Evolutionary conservation across 1,140 invertebrate genomes (phyloP).

Genomic region (Myzus persicae): DNA sequence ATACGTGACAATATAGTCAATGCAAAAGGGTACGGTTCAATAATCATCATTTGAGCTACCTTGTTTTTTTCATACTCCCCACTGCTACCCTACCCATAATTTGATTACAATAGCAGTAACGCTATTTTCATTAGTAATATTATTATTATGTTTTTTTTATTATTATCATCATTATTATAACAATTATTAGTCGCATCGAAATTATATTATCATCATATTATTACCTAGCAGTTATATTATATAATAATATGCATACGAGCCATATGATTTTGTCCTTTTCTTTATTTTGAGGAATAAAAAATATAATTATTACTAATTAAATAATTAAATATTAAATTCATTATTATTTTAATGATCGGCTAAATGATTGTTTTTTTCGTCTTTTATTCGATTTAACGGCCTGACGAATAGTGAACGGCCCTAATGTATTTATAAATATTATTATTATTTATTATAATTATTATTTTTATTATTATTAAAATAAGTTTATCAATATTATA

Average conservation of each 20-base stretch:
- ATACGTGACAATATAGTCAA: background rate
- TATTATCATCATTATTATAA: background rate
- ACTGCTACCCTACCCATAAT: background rate
- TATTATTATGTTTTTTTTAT: background rate
- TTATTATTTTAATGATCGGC: background rate
- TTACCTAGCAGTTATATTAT: background rate
- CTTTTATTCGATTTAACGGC: background rate
- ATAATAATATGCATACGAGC: background rate
- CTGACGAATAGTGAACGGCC: background rate
- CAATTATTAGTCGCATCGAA: background rate
- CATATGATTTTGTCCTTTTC: background rate
- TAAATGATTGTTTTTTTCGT: background rate
- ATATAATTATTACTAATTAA: background rate
- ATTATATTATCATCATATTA: background rate
- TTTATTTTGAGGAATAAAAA: background rate
- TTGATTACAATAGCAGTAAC: background rate
- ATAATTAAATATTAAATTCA: background rate
- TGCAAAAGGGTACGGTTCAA: background rate
- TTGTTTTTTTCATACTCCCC: background rate
- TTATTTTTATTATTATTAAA: slow-evolving; percentile 26
- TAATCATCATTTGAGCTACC: background rate
- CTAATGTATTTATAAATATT: slow-evolving; percentile 11
- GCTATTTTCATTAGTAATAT: background rate
- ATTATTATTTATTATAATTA: background rate
- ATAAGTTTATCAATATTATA: background rate